Evolutionary conservation across 2,888 invertebrate species (phyloP), one percentile per base, ranked within the genome.

Genomic region (Pachliopta kotzebuea): DNA sequence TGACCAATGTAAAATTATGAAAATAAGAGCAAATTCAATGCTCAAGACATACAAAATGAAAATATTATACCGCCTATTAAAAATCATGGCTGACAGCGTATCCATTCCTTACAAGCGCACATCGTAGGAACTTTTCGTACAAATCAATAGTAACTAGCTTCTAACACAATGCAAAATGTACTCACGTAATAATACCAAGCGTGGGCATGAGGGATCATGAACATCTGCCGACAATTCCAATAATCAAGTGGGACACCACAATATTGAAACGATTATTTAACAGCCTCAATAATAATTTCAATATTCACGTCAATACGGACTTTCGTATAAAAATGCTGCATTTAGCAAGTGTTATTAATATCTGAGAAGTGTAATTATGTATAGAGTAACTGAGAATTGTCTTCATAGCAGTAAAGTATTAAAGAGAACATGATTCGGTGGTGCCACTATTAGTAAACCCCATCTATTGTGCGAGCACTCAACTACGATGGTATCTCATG

Each of bases 91-190:
- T 42, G 20, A 26, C 56, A 57, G 57, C 62, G 26, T 37, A 57
- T 57, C 53, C 57, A 56, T 63, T 58, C 52, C 57, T 55, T 56
- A 56, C 42, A 57, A 61, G 62, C n/a, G n/a, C 62, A 56, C 62
- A 24, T 62, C 37, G 37, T 56, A 24, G 24, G 45, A 21, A 20
- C 49, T 0, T 56, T 55, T 61, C 26, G 23, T 62, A 45, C 14
- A 56, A 61, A 20, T 61, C 54, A 37, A 4, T 17, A 29, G n/a
- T 29, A 37, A 21, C 56, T 52, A 62, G 37, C 45, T 11, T 31
- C 56, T 29, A 52, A 52, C 56, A 62, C 56, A 62, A 62, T 56
- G 50, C 53, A 52, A 52, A 52, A 62, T 58, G 21, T 45, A 62
- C 20, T 52, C 56, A 45, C 53, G 53, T 37, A 42, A 58, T 26